Evolutionary conservation across 2,888 invertebrate species (phyloP), one percentile per base, ranked within the genome.

Genomic region (Hypomecis punctinalis): DNA sequence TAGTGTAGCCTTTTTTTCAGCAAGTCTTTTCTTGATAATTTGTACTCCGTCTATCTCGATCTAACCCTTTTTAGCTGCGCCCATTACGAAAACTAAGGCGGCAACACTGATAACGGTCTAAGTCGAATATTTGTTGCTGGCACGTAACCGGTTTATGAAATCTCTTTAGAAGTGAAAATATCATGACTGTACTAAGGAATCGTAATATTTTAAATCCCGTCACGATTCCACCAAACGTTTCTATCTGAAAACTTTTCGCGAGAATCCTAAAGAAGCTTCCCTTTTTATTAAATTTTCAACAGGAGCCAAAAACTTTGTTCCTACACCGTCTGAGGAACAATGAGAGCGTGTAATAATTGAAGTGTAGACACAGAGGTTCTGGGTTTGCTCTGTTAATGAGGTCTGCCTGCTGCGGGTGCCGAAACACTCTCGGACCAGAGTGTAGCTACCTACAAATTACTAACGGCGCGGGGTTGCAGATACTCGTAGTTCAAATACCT

Each of bases 271-370:
- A 43, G 35, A 23, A 23, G 23, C 23, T 23, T 23, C 23, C 8
- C 5, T 54, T 54, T 54, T 11, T 9, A 8, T 54, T 1, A 48
- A 61, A 52, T 33, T 52, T 52, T 52, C 42, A 42, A 33, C 6
- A 10, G 11, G 40, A 6, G 10, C 33, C 40, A 10, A 23, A 23
- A 8, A 33, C 23, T 45, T 56, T 56, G 49, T 48, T 37, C 11
- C 5, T 40, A 7, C 51, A 13, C 40, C 45, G 36, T 58, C 47
- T 59, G 51, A 37, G 66, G 68, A 68, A 71, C 72, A 72, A 73
- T 70, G 64, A 72, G 67, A 57, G 54, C 56, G 65, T 68, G 63
- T 46, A 70, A 69, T 72, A 68, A 71, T 71, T 73, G 68, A 68
- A 69, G 61, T 66, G 57, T 51, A 65, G 64, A 75, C 70, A 69